Evolutionary conservation across 2,888 invertebrate species (phyloP).

Genomic region (Dascillus cervinus): DNA sequence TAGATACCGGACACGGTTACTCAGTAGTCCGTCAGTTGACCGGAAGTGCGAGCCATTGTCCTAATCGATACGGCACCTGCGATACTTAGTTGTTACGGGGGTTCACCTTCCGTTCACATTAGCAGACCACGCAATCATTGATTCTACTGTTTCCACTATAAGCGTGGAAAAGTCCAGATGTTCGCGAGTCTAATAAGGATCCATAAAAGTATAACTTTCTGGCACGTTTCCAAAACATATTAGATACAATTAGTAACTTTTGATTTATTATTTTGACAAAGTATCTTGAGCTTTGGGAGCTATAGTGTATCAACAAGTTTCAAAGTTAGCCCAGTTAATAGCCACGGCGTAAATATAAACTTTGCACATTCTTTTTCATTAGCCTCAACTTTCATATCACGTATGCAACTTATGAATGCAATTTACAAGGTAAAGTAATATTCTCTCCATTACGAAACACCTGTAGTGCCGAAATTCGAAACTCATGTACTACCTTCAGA

Average conservation of each 20-base stretch:
- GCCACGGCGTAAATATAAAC: constrained; percentile 36
- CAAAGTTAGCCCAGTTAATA: constrained; percentile 32
- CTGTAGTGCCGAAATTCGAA: constrained; percentile 20
- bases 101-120: constrained; percentile 16
- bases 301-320: constrained; percentile 30
- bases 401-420: too few relatives aligned
- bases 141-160: too few relatives aligned
- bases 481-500: constrained; percentile 14
- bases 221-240: constrained; percentile 28
- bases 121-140: constrained; percentile 10
- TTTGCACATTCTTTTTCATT: constrained; percentile 38
- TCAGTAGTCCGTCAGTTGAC: constrained; percentile 29
- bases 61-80: constrained; percentile 31
- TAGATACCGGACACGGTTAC: constrained; percentile 20
- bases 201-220: constrained; percentile 14
- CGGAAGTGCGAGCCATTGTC: constrained; percentile 32
- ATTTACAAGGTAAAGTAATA: too few relatives aligned
- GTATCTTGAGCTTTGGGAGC: constrained; percentile 28
- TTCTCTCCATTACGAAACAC: too few relatives aligned
- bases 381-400: too few relatives aligned
- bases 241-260: constrained; percentile 35
- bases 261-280: constrained; percentile 37
- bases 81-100: constrained; percentile 18
- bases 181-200: too few relatives aligned
- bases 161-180: too few relatives aligned